phyloP scores from a whole-genome alignment of 2,113 vertebrate species.

The Andinoacara biseriatus region DNA sequence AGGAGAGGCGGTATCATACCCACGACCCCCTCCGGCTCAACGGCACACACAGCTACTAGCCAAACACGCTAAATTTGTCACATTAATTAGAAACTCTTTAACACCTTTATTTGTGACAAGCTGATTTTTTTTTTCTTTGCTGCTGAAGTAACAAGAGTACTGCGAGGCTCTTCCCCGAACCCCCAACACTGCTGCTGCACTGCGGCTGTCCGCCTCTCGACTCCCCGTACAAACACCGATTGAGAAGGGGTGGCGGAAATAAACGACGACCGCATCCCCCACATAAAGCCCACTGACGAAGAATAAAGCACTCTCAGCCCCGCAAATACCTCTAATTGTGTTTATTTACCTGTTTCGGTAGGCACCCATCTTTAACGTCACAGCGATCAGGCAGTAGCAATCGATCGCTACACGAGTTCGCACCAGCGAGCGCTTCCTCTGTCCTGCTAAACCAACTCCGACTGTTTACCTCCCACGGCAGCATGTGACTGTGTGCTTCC shows the following conservation, averaged over 20 bases:
- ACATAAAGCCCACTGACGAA: not conserved
- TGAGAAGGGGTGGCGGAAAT: not conserved
- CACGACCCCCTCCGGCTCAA: not conserved
- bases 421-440: conserved; percentile 23
- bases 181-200: conserved; percentile 57
- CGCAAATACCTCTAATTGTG: conserved; percentile 43
- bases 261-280: not conserved
- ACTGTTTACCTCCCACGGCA: not conserved
- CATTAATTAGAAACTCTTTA: not conserved
- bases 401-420: conserved; percentile 67
- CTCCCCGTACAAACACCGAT: not conserved
- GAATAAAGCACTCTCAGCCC: not conserved
- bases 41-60: not conserved
- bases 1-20: not conserved
- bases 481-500: conserved; percentile 7
- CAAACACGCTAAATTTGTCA: not conserved
- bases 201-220: conserved; percentile 53
- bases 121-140: not conserved
- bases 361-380: conserved; percentile 78
- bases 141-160: conserved; percentile 9
- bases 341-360: conserved; percentile 78
- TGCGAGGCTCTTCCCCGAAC: conserved; percentile 39
- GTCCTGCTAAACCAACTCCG: not conserved
- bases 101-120: not conserved
- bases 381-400: conserved; percentile 75